Conservation (phyloP, 2,888 invertebrate species). For the Epistrophe eligans region DNA sequence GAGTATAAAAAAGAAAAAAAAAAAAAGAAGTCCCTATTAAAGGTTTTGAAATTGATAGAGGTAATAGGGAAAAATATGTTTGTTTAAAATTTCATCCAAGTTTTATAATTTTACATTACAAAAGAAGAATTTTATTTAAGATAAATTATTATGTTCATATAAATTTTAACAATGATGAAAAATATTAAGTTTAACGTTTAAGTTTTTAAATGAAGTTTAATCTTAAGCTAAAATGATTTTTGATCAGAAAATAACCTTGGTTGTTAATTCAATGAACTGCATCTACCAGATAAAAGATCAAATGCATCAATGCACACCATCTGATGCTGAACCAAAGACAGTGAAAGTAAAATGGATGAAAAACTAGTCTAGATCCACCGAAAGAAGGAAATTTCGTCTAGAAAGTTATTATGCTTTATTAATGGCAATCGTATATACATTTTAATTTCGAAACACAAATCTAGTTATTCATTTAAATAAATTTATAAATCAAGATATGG, state of each 20-base stretch:
- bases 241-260: neutral
- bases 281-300: neutral
- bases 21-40: no score
- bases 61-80: no score
- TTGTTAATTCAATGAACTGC: neutral
- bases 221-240: neutral
- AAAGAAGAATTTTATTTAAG: no score
- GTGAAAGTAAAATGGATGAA: constrained; percentile 25
- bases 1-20: no score
- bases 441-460: neutral
- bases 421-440: neutral
- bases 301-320: constrained; percentile 3
- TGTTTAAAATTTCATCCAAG: no score
- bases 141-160: no score
- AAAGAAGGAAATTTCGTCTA: constrained; percentile 4
- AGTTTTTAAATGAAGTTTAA: no score
- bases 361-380: neutral
- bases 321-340: constrained; percentile 17
- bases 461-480: neutral
- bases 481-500: neutral
- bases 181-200: no score
- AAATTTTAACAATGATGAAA: no score
- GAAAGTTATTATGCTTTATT: constrained; percentile 10
- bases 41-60: no score
- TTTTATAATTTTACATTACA: no score